Base-by-base conservation (phyloP, 2,888 invertebrate genomes). In the Hypomecis punctinalis region DNA sequence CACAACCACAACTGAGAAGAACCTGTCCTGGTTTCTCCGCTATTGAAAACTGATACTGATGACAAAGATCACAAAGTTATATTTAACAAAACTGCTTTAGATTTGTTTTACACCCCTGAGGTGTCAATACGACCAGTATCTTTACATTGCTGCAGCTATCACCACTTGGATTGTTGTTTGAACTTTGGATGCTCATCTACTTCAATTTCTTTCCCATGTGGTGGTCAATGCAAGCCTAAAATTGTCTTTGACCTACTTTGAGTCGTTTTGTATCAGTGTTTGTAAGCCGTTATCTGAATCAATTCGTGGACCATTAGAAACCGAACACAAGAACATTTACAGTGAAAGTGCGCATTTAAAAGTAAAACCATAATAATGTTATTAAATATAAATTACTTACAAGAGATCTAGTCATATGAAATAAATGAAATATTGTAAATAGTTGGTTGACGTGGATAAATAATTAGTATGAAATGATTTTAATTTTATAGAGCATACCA, bases 1-100 rank as follows among this genome's bases (percentile, higher is more conserved):
- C 73, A 73, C 46, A 73, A 73, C 46, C 73, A 73, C 37, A 49
- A 52, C 5, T 67, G 53, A 62, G 43, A 63, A 39, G 47, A 47
- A 10, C 35, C 10, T 6, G 39, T 5, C 6, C 51, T 37, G 36
- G 9, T 33, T 35, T 47, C 9, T 23, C n/a, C 39, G 23, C 7
- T n/a, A 42, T 42, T 51, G 49, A n/a, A 49, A 7, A 36, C 5
- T 11, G 11, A 10, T 23, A 40, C 4, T 45, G n/a, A 10, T 11
- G 23, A 10, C 23, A 1, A 35, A 46, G 35, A 10, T 35, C 36
- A 5, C 23, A 55, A 56, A 5, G 39, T n/a, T 39, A 46, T 2
- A 6, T 40, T 5, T 23, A 8, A 23, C 2, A 53, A 35, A 6
- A 33, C 35, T 23, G 42, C 9, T 5, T 9, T 40, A n/a, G 49